Percentiles rank a stretch among this genome's conserved stretches.
These are phyloP conservation scores for Ethmia dodecea DNA, from an alignment of 2,888 invertebrate species.

Conservation along the genomic window DNA sequence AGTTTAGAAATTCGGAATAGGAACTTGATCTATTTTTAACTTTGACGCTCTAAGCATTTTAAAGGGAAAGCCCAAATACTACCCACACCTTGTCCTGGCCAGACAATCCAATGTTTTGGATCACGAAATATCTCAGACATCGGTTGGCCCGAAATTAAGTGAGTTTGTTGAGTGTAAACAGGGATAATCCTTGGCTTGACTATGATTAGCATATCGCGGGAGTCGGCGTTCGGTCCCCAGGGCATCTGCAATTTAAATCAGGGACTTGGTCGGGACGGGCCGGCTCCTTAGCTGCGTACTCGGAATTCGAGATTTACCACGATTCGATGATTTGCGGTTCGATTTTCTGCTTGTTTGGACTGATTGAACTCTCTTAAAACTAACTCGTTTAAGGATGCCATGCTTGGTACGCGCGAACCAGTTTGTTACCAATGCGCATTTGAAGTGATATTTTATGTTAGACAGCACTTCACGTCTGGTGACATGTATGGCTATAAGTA, in stretches of 20 bases:
- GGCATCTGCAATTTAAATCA: constrained; percentile 77
- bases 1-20: too few species aligned
- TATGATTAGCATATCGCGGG: constrained; percentile 77
- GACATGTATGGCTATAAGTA: too few species aligned
- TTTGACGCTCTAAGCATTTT: too few species aligned
- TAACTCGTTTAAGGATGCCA: constrained; percentile 43
- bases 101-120: constrained; percentile 13
- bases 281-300: constrained; percentile 68
- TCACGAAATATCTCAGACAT: constrained; percentile 59
- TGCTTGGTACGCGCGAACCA: too few species aligned
- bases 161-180: constrained; percentile 78
- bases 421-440: too few species aligned
- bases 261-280: constrained; percentile 68
- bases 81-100: too few species aligned
- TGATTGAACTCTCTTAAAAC: constrained; percentile 68
- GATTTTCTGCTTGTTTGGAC: constrained; percentile 73
- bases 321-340: constrained; percentile 74
- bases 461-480: too few species aligned
- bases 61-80: too few species aligned
- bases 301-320: constrained; percentile 72
- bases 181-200: constrained; percentile 76
- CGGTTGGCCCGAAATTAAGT: constrained; percentile 73
- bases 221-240: constrained; percentile 68
- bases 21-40: too few species aligned
- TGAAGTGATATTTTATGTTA: too few species aligned